Evolutionary conservation across 2,888 invertebrate genomes (phyloP).

Genomic region (Thecophora atra): DNA sequence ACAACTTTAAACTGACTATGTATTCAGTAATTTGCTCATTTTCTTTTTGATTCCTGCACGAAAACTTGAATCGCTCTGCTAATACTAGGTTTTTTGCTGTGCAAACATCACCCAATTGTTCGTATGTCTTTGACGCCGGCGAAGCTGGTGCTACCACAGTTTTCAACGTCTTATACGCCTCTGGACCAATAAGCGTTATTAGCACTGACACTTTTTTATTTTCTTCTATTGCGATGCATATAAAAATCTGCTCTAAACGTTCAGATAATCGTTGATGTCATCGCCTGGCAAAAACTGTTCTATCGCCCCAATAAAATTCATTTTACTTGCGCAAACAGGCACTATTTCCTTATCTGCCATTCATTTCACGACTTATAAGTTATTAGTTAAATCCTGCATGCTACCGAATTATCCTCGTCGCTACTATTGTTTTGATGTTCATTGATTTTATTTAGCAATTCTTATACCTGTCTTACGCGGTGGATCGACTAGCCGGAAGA

Average conservation of each 20-base stretch:
- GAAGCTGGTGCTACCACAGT: no score
- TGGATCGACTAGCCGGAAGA: background rate
- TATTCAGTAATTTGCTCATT: constrained; percentile 9
- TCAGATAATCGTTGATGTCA: background rate
- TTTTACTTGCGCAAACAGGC: no score
- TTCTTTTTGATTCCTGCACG: constrained; percentile 5
- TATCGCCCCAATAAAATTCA: background rate
- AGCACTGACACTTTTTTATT: constrained; percentile 28
- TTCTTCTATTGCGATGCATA: constrained; percentile 26
- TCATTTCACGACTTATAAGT: background rate
- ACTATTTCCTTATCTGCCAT: background rate
- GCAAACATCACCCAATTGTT: no score
- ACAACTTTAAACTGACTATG: constrained; percentile 19
- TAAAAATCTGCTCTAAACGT: constrained; percentile 22
- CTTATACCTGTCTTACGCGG: no score
- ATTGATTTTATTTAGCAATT: no score
- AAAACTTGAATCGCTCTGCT: constrained; percentile 32
- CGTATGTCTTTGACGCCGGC: no score
- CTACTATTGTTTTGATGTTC: background rate
- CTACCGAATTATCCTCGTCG: constrained; percentile 21
- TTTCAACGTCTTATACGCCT: no score
- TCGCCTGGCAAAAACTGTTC: background rate
- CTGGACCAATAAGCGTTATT: constrained; percentile 28
- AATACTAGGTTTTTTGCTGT: constrained; percentile 2
- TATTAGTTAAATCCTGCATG: background rate